A percentile compares a stretch with the other conserved stretches of the same genome.
phyloP scores from a whole-genome alignment of 2,888 invertebrate species.

The Caenorhabditis imperialis region DNA sequence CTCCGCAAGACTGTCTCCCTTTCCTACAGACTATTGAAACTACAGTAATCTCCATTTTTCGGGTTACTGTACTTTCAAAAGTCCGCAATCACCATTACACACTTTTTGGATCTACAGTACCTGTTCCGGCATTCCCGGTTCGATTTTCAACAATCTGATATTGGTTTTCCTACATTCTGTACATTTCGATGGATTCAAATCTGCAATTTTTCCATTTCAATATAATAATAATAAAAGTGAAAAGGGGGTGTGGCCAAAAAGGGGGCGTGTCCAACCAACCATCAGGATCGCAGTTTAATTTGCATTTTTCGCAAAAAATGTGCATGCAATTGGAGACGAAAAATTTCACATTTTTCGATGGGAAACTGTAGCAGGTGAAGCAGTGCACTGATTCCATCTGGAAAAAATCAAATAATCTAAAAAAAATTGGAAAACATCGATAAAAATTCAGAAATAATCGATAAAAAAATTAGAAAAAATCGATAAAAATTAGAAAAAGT shows the following conservation, averaged over 20 bases:
- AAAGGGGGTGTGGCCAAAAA: too few species aligned
- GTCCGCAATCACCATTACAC: too few species aligned
- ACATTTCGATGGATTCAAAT: conserved; percentile 3
- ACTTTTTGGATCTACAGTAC: conserved; percentile 3
- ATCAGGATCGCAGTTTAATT: background rate
- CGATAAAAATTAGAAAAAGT: too few species aligned
- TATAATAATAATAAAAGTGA: too few species aligned
- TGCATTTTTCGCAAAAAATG: conserved; percentile 26
- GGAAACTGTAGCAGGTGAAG: conserved; percentile 31
- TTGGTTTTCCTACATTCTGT: conserved; percentile 2
- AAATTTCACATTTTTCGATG: conserved; percentile 31
- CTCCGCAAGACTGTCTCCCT: too few species aligned
- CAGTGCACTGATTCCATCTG: conserved; percentile 45
- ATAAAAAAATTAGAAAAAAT: background rate
- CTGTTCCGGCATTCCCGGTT: conserved; percentile 29
- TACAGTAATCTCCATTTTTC: too few species aligned
- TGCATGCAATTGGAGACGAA: conserved; percentile 43
- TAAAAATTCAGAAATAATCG: background rate
- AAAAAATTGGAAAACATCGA: background rate
- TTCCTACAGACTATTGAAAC: too few species aligned
- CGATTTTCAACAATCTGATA: conserved; percentile 29
- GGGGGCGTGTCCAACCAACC: background rate
- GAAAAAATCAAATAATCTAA: background rate
- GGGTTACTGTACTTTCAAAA: background rate
- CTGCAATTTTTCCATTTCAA: too few species aligned